These are phyloP conservation scores for Melolontha melolontha DNA, from an alignment of 2,888 invertebrate species.

Conservation along the genomic window DNA sequence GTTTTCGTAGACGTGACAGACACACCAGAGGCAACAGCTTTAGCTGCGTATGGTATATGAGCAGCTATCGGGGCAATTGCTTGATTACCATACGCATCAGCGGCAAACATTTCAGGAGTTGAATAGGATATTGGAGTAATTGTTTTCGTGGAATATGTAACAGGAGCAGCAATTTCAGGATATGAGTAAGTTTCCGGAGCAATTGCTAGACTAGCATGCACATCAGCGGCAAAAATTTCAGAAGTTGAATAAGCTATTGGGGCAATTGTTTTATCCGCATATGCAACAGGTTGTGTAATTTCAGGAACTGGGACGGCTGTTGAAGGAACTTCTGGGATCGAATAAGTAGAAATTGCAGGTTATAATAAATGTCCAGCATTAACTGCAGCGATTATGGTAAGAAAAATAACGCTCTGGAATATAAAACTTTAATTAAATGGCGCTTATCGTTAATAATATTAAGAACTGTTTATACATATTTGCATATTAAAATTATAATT, in stretches of 20 bases:
- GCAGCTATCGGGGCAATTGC: background rate
- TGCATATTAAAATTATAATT: too few relatives aligned
- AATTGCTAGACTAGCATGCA: too few relatives aligned
- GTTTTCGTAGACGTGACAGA: constrained; percentile 32
- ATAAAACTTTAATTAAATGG: constrained; percentile 21
- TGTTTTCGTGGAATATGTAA: constrained; percentile 2
- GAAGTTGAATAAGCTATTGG: constrained; percentile 32
- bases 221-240: background rate
- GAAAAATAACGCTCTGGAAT: background rate
- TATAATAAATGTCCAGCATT: constrained; percentile 29
- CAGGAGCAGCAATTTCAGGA: background rate
- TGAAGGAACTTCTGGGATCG: background rate
- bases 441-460: background rate
- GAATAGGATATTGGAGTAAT: constrained; percentile 27
- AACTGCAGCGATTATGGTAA: constrained; percentile 28
- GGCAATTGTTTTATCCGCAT: constrained; percentile 4
- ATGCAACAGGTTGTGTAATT: constrained; percentile 5
- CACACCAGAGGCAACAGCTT: constrained; percentile 21
- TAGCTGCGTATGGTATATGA: background rate
- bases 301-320: background rate
- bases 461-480: too few relatives aligned
- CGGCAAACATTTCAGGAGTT: constrained; percentile 2
- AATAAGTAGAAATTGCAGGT: constrained; percentile 27
- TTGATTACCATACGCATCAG: background rate
- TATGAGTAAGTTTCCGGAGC: background rate